These are phyloP conservation scores for Caradrina kadenii DNA, from an alignment of 2,888 invertebrate species.

Conservation along the genomic window DNA sequence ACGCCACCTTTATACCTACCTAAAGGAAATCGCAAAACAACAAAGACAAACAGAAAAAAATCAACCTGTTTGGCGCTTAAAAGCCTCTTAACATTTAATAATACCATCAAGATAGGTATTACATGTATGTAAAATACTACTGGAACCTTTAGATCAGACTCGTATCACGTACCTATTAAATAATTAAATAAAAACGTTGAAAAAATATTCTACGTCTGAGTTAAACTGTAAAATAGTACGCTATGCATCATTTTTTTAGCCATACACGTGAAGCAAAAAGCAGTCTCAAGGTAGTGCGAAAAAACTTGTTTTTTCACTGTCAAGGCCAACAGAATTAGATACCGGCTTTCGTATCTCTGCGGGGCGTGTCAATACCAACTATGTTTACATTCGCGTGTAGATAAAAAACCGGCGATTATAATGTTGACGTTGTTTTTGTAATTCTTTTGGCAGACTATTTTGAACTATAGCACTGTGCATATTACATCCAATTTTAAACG, in stretches of 20 bases:
- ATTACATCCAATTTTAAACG: slow-evolving; percentile 12
- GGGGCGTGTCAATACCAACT: slow-evolving; percentile 83
- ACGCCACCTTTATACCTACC: slow-evolving; percentile 20
- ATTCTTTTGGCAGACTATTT: slow-evolving; percentile 46
- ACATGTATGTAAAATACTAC: slow-evolving; percentile 19
- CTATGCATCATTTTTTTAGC: slow-evolving; percentile 67
- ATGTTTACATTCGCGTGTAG: slow-evolving; percentile 82
- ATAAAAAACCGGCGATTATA: slow-evolving; percentile 77
- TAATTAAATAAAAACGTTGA: slow-evolving; percentile 33
- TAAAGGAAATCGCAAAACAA: slow-evolving; percentile 52
- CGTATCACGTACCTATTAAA: slow-evolving; percentile 26
- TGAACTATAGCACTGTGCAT: slow-evolving; percentile 6
- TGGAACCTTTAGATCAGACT: slow-evolving; percentile 36
- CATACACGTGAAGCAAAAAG: slow-evolving; percentile 73
- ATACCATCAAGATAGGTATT: slow-evolving; percentile 41
- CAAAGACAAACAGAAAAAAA: slow-evolving; percentile 38
- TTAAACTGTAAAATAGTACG: slow-evolving; percentile 58
- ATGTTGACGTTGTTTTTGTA: slow-evolving; percentile 59
- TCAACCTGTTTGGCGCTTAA: slow-evolving; percentile 54
- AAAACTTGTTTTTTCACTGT: slow-evolving; percentile 87
- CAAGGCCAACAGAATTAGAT: slow-evolving; percentile 89
- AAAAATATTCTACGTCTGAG: slow-evolving; percentile 41
- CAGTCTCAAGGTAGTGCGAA: slow-evolving; percentile 79
- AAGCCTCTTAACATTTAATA: slow-evolving; percentile 47
- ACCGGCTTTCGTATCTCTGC: slow-evolving; percentile 82